Evolutionary conservation across 2,888 invertebrate genomes (phyloP), one percentile per base, ranked within the genome.

Genomic region (Mesochorus sp.): DNA sequence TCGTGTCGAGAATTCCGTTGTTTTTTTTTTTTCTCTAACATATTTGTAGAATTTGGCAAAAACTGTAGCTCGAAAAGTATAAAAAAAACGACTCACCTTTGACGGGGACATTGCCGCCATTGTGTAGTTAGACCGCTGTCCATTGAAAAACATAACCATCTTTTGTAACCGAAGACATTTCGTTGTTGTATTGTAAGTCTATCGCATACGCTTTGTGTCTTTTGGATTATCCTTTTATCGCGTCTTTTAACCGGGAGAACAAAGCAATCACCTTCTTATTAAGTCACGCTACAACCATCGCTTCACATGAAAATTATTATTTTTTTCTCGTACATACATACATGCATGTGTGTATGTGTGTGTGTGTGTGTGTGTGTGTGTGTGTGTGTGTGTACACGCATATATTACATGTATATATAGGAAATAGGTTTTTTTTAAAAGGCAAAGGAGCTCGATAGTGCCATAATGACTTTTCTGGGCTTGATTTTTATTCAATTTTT

Each of bases 101-200:
- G 95, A 95, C 92, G 95, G 95, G 91, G 95, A 95, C 93, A 94
- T 93, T 92, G 94, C 93, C 92, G 95, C 94, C 95, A 95, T 95
- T 93, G 93, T n/a, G n/a, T 93, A 93, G 92, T 92, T 88, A 88
- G 85, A 87, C 85, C 82, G 85, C 83, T 86, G 80, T 85, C 84
- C 86, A 85, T 84, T 82, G 85, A 84, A 84, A 87, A 87, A 89
- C 86, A 89, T 89, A 88, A 88, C 86, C 88, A 84, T 85, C 82
- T 85, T 81, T 85, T 84, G 85, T 86, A 72, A 68, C 44, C 80
- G 74, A 78, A 76, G 66, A 76, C 76, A 78, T 78, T 74, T 77
- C 57, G 61, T 55, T 47, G 66, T 53, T 49, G 31, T 21, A 51
- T n/a, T 62, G 21, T 34, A 51, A 62, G 71, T 14, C 19, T 39